These are phyloP conservation scores for Papilio helenus DNA, from an alignment of 1,140 invertebrate genomes.

Conservation along the genomic window DNA sequence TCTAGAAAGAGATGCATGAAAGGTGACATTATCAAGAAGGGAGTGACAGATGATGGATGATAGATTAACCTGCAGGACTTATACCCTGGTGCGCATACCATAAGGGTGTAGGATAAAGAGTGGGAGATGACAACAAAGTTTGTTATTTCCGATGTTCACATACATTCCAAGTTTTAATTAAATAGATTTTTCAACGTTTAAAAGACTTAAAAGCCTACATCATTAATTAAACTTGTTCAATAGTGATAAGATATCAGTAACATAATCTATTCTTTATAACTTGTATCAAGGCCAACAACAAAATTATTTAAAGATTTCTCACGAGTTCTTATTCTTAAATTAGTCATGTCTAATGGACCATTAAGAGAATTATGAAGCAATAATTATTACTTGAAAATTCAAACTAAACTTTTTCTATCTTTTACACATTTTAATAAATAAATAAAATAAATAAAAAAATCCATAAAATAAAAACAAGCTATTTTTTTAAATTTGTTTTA, in stretches of 20 bases:
- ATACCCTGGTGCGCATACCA: too few relatives aligned
- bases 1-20: too few relatives aligned
- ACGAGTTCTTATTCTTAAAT: background rate
- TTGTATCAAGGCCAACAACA: constrained; percentile 33
- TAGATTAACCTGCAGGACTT: too few relatives aligned
- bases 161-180: background rate
- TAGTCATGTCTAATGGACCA: background rate
- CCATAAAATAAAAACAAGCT: too few relatives aligned
- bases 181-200: background rate
- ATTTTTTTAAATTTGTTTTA: background rate
- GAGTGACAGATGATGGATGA: too few relatives aligned
- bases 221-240: background rate
- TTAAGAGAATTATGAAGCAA: background rate
- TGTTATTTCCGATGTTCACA: too few relatives aligned
- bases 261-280: constrained; percentile 16
- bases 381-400: background rate
- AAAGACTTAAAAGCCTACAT: background rate
- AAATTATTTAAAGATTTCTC: background rate
- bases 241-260: constrained; percentile 1
- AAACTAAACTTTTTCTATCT: background rate
- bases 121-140: too few relatives aligned
- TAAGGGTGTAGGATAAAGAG: too few relatives aligned
- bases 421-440: background rate
- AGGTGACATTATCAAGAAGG: too few relatives aligned
- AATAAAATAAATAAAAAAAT: background rate